Evolutionary conservation across 2,797 vertebrate species (phyloP).

Genomic region (Eulemur coronatus): DNA sequence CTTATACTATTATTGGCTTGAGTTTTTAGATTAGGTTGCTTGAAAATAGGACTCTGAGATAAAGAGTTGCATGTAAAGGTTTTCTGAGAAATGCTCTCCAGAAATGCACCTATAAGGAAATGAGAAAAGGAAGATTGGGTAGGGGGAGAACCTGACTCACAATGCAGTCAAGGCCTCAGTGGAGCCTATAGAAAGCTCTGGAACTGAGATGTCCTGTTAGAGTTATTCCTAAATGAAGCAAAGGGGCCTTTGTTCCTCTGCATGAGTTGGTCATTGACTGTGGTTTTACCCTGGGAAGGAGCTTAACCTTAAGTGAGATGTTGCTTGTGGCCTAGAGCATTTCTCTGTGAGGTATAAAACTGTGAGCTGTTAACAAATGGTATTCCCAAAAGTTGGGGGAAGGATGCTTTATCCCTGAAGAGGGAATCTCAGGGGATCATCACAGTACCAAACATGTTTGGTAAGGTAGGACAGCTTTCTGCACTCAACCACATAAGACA

Average conservation of each 20-base stretch:
- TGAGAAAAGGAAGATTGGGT: neutral
- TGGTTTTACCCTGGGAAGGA: neutral
- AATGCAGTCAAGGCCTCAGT: neutral
- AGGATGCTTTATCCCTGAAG: neutral
- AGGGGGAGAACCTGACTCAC: neutral
- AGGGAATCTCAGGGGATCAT: neutral
- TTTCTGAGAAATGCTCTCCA: neutral
- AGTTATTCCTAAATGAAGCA: neutral
- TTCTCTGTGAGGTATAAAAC: neutral
- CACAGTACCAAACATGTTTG: neutral
- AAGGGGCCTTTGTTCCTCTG: neutral
- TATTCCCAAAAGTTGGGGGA: neutral
- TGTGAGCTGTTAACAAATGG: neutral
- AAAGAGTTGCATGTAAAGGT: neutral
- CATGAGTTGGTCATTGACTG: neutral
- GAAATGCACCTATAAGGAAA: neutral
- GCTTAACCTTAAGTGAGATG: neutral
- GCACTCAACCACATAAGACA: neutral
- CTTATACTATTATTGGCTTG: neutral
- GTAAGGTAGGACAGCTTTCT: neutral
- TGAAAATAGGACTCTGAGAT: neutral
- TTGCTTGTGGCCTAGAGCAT: neutral
- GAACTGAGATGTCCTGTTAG: neutral
- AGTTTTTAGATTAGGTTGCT: neutral
- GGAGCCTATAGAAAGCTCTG: neutral